Evolutionary conservation across 2,888 invertebrate genomes (phyloP), one percentile per base, ranked within the genome.

Genomic region (Cantharis rustica): DNA sequence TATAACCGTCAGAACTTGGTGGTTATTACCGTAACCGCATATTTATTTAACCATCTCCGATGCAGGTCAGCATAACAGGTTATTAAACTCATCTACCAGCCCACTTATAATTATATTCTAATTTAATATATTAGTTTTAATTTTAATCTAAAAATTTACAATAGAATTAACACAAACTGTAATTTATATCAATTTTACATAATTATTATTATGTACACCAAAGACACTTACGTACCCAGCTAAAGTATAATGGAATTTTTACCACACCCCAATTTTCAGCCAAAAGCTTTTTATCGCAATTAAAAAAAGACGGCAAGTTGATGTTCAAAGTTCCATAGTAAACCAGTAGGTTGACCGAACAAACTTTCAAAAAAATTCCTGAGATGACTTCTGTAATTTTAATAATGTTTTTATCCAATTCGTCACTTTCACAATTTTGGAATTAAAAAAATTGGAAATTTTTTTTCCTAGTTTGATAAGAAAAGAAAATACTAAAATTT

Each of bases 41-140:
- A 62, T 74, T 71, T 71, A 61, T 71, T 72, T 69, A 72, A 63
- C 23, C 72, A 73, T 76, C 66, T 68, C 73, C 64, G 66, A 79
- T 76, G 79, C 79, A 75, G 79, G 79, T 79, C 79, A 78, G 73
- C 72, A 26, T 75, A 77, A 66, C 72, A 75, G 78, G 75, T 78
- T 73, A 69, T 76, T 73, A 75, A 73, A 75, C 78, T 71, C 71
- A 73, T 75, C 75, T 70, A 75, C 70, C 31, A 27, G 68, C 23
- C 64, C 64, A 66, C 64, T 66, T 63, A 66, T 61, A 77, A 72
- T 77, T 73, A 71, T 70, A 71, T 16, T 68, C 64, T 70, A 70
- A 20, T 76, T 66, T 66, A 17, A 13, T 66, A 66, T 47, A 47
- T 47, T 47, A 47, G 47, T 47, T 47, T 47, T 47, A 47, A 47